Evolutionary conservation across 2,797 vertebrate genomes (phyloP).

Genomic region (Myotis planiceps): DNA sequence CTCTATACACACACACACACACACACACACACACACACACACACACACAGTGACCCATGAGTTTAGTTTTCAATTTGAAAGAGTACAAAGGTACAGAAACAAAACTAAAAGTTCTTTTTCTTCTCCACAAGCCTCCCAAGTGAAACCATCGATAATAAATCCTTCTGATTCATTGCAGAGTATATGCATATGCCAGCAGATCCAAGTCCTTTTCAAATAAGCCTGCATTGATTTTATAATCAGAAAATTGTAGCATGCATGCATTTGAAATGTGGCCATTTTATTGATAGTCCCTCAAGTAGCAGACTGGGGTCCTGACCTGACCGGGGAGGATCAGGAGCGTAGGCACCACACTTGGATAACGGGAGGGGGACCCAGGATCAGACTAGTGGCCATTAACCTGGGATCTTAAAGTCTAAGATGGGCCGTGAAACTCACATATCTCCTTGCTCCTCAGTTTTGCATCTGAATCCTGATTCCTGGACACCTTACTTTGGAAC

Average conservation of each 20-base stretch:
- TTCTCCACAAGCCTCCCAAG: neutral
- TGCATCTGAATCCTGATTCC: no score
- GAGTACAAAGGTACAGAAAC: neutral
- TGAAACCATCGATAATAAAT: neutral
- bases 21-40: neutral
- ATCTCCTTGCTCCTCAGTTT: neutral
- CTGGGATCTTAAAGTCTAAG: neutral
- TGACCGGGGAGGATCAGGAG: neutral
- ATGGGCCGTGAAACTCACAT: neutral
- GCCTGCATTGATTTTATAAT: conserved; percentile 70
- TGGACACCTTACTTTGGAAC: neutral
- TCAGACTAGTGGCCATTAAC: neutral
- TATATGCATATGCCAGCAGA: conserved; percentile 7
- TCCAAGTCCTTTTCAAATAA: conserved; percentile 45
- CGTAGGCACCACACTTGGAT: neutral
- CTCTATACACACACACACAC: neutral
- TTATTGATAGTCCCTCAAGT: neutral
- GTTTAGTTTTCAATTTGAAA: neutral
- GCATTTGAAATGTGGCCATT: conserved; percentile 37
- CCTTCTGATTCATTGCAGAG: conserved; percentile 39
- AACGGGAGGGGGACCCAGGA: neutral
- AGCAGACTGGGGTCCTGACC: neutral
- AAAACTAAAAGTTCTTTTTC: neutral
- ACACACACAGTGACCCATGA: neutral
- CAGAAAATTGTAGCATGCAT: conserved; percentile 45